A percentile compares a stretch with the other conserved stretches of the same genome.
phyloP scores from a whole-genome alignment of 2,888 invertebrate species.

The Pycnomerus fuliginosus region DNA sequence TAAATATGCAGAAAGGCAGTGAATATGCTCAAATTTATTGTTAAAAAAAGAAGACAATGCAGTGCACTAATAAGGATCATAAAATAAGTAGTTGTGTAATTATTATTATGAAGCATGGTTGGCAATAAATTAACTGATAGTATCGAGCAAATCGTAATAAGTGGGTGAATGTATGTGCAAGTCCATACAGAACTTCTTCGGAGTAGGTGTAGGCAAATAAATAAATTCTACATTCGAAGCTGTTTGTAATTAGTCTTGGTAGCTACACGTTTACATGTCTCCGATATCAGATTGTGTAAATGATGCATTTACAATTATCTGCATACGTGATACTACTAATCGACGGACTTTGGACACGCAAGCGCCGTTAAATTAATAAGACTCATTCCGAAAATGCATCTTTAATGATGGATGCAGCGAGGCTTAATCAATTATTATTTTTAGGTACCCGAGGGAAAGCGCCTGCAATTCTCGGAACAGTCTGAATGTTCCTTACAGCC shows the following conservation, averaged over 20 bases:
- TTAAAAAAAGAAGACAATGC: conserved; percentile 6
- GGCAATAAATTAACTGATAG: conserved; percentile 27
- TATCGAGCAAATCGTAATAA: conserved; percentile 29
- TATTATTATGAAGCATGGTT: conserved; percentile 23
- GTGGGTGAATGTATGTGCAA: conserved; percentile 12
- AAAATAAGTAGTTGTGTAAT: conserved; percentile 13
- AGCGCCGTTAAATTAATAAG: conserved; percentile 9
- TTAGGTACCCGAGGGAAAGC: no score
- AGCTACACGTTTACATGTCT: conserved; percentile 42
- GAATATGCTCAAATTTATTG: no score
- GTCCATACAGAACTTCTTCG: conserved; percentile 27
- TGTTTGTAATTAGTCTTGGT: conserved; percentile 40
- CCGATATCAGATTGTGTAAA: conserved; percentile 48
- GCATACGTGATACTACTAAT: conserved; percentile 44
- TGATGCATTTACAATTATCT: conserved; percentile 48
- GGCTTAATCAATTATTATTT: no score
- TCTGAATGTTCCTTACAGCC: conserved; percentile 14
- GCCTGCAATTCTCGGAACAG: no score
- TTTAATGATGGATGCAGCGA: no score
- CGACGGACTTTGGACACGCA: conserved; percentile 26
- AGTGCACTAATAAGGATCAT: conserved; percentile 6
- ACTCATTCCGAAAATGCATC: not conserved
- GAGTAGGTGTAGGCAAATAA: conserved; percentile 36
- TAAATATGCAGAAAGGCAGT: no score
- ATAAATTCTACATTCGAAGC: conserved; percentile 30